Percentiles rank a stretch among this genome's conserved stretches.
Conservation (phyloP, 1,140 invertebrate genomes). For the Aphaenogaster ashmeadi region DNA sequence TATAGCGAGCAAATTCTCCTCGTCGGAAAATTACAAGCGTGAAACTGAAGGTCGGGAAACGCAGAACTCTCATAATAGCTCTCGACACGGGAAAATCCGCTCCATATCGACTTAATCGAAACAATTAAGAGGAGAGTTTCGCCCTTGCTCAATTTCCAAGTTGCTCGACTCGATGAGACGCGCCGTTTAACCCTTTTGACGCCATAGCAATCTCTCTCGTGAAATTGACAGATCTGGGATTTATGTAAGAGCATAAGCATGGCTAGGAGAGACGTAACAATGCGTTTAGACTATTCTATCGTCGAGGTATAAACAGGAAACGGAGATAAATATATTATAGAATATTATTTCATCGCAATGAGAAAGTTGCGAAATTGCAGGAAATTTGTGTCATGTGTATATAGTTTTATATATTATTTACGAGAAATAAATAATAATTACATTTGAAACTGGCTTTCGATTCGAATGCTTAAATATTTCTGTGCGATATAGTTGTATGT, state of each 20-base stretch:
- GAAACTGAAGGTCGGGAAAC: neutral
- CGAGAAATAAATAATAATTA: neutral
- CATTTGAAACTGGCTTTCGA: neutral
- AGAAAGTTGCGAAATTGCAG: neutral
- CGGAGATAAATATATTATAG: neutral
- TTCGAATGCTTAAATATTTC: neutral
- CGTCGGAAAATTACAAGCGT: constrained; percentile 12
- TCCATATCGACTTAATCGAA: constrained; percentile 40
- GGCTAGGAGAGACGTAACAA: neutral
- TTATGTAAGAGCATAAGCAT: constrained; percentile 3
- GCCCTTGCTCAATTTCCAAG: neutral
- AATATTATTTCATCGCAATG: neutral
- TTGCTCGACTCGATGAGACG: constrained; percentile 2
- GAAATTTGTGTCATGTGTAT: neutral
- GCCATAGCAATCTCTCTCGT: constrained; percentile 7
- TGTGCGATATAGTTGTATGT: neutral
- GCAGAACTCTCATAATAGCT: neutral
- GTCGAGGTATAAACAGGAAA: neutral
- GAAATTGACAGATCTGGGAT: constrained; percentile 27
- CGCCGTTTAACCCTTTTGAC: constrained; percentile 41
- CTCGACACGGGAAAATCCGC: constrained; percentile 13
- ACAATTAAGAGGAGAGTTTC: constrained; percentile 47
- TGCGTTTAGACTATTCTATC: neutral
- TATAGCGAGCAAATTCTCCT: neutral
- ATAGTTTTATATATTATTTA: neutral